Conservation (phyloP, 2,797 vertebrate genomes). For the Poecilia picta region DNA sequence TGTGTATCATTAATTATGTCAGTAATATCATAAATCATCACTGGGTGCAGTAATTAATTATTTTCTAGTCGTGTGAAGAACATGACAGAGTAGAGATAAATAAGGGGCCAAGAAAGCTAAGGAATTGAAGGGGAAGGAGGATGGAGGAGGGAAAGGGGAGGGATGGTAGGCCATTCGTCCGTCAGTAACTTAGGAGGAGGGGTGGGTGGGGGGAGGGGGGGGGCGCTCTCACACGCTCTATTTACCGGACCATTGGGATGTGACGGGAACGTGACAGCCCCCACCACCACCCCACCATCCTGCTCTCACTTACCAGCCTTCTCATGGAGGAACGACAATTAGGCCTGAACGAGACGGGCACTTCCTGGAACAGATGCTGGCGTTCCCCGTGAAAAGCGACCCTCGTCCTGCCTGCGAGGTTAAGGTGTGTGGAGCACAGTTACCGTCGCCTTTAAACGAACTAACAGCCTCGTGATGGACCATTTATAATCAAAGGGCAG, state of each 20-base stretch:
- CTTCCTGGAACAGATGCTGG: conserved; percentile 78
- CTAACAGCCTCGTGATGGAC: conserved; percentile 68
- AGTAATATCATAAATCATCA: conserved; percentile 97
- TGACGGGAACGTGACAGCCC: conserved; percentile 81
- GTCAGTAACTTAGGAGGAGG: conserved; percentile 57
- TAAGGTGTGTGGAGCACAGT: conserved; percentile 69
- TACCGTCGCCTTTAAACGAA: conserved; percentile 65
- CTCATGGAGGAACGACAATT: conserved; percentile 77
- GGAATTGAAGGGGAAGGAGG: conserved; percentile 68
- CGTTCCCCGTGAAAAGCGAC: conserved; percentile 69
- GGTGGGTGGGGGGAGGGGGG: neutral
- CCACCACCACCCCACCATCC: conserved; percentile 32
- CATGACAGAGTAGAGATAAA: conserved; percentile 92
- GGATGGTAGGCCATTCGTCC: conserved; percentile 72
- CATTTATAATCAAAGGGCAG: conserved; percentile 73
- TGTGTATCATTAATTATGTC: conserved; percentile 98
- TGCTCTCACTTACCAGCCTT: conserved; percentile 76
- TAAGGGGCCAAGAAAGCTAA: conserved; percentile 76
- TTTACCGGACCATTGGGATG: conserved; percentile 82
- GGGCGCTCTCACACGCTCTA: conserved; percentile 81
- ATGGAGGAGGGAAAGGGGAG: conserved; percentile 63
- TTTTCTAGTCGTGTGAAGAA: conserved; percentile 91
- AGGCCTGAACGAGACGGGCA: conserved; percentile 75
- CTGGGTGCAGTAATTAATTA: conserved; percentile 94
- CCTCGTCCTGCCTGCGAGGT: conserved; percentile 67